phyloP scores from a whole-genome alignment of 2,113 vertebrate genomes.

The Myiozetetes cayanensis region DNA sequence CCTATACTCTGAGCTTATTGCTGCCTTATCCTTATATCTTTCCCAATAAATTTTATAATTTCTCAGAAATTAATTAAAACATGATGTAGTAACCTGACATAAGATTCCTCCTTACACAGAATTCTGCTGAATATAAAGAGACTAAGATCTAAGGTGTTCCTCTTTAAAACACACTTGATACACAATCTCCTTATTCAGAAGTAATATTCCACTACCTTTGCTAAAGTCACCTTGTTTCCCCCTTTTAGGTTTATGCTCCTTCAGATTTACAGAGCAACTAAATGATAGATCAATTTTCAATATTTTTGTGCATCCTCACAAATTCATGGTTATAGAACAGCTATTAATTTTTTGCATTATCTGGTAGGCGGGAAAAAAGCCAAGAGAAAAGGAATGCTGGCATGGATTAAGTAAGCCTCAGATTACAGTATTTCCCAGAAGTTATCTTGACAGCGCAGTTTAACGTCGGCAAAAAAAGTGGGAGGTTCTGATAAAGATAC shows the following conservation, averaged over 20 bases:
- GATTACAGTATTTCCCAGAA: slow-evolving; percentile 11
- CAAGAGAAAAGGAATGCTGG: neutral
- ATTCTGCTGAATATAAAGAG: neutral
- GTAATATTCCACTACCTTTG: neutral
- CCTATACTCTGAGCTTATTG: neutral
- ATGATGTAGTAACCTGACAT: neutral
- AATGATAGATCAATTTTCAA: neutral
- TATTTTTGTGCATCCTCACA: neutral
- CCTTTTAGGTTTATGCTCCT: neutral
- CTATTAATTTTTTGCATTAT: neutral
- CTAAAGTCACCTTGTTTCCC: neutral
- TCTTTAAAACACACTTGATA: neutral
- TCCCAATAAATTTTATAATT: neutral
- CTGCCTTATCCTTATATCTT: neutral
- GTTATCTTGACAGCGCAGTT: slow-evolving; percentile 35
- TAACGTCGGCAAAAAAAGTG: neutral
- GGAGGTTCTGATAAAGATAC: slow-evolving; percentile 32
- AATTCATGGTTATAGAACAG: neutral
- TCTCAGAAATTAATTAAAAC: neutral
- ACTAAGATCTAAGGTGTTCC: neutral
- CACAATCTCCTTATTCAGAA: neutral
- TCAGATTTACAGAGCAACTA: neutral
- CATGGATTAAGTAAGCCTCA: neutral
- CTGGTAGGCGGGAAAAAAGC: neutral
- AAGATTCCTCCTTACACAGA: neutral